Evolutionary conservation across 2,797 vertebrate genomes (phyloP).

Genomic region (Taenioides sp.): DNA sequence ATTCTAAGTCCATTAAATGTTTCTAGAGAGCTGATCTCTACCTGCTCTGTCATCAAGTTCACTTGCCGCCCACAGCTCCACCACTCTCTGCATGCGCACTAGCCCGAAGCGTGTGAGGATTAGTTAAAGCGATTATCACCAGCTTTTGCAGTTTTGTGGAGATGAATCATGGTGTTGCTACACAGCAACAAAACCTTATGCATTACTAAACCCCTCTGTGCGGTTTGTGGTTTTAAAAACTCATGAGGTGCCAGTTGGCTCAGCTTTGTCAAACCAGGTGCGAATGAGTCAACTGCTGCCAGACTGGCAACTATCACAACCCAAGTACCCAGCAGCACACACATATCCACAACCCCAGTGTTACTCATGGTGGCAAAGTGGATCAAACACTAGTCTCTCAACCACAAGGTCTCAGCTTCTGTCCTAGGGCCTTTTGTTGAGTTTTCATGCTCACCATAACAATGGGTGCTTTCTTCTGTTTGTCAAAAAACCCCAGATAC

Average conservation of each 20-base stretch:
- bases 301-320: constrained; percentile 55
- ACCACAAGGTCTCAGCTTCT: background rate
- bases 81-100: constrained; percentile 66
- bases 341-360: constrained; percentile 15
- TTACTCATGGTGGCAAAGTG: background rate
- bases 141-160: constrained; percentile 78
- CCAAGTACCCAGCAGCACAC: constrained; percentile 10
- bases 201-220: constrained; percentile 65
- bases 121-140: constrained; percentile 82
- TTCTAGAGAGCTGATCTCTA: background rate
- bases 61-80: constrained; percentile 41
- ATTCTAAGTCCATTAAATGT: constrained; percentile 12
- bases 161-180: constrained; percentile 76
- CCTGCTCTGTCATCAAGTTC: constrained; percentile 35
- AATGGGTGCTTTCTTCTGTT: too few relatives aligned
- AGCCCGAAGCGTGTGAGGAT: constrained; percentile 70
- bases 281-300: constrained; percentile 63
- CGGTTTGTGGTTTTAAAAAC: constrained; percentile 64
- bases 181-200: constrained; percentile 61
- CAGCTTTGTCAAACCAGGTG: constrained; percentile 57
- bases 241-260: constrained; percentile 66
- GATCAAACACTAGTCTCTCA: background rate
- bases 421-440: background rate
- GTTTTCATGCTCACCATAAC: background rate
- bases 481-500: too few relatives aligned